A percentile compares a stretch with the other conserved stretches of the same genome.
These are phyloP conservation scores for Hermetia illucens DNA, from an alignment of 1,140 invertebrate species.

Conservation along the genomic window DNA sequence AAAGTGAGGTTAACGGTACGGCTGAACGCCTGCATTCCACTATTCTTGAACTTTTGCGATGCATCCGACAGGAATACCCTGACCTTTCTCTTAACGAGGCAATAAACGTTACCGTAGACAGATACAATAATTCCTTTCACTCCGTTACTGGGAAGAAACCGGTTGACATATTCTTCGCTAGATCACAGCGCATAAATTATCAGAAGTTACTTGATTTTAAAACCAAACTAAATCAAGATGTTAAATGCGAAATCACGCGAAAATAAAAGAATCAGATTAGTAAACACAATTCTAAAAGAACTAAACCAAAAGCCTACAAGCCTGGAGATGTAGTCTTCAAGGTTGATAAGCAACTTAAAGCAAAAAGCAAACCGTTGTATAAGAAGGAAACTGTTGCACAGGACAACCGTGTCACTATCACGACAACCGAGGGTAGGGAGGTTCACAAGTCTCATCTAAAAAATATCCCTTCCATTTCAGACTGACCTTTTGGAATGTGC, in stretches of 20 bases:
- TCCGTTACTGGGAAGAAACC: neutral
- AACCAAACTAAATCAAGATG: neutral
- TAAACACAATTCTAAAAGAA: neutral
- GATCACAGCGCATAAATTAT: neutral
- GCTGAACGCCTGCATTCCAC: constrained; percentile 5
- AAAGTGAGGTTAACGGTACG: constrained; percentile 6
- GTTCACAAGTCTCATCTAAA: too few species aligned
- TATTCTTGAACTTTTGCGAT: constrained; percentile 6
- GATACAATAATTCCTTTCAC: constrained; percentile 2
- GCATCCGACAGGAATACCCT: constrained; percentile 1
- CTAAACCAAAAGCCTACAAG: neutral
- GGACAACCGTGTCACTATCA: too few species aligned
- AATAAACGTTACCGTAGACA: constrained; percentile 1
- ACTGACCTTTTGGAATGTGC: too few species aligned
- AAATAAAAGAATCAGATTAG: neutral
- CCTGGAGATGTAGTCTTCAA: neutral
- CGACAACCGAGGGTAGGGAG: too few species aligned
- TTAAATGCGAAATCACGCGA: neutral
- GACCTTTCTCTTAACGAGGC: constrained; percentile 2
- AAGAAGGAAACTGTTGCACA: constrained; percentile 1
- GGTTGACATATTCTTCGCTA: neutral
- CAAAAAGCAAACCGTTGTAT: neutral
- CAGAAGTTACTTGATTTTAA: neutral
- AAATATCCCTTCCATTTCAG: too few species aligned
- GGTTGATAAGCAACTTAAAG: neutral